These are phyloP conservation scores for Hemiprocne comata DNA, from an alignment of 2,113 vertebrate species.

Conservation along the genomic window DNA sequence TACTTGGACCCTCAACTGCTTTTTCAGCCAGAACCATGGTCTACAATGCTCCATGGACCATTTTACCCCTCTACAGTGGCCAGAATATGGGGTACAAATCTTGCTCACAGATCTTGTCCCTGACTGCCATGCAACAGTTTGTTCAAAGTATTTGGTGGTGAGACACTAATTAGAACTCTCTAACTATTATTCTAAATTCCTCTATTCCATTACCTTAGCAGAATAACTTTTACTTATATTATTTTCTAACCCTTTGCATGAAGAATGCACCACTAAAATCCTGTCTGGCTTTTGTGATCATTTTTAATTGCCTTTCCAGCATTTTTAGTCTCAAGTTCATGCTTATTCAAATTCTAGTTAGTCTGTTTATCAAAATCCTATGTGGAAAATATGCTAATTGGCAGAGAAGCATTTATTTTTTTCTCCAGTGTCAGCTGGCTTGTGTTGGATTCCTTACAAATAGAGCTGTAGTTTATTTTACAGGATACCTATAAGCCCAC, in stretches of 20 bases:
- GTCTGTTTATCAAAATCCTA: background rate
- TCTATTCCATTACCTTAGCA: background rate
- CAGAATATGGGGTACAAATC: background rate
- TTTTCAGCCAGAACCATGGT: background rate
- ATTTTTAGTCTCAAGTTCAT: background rate
- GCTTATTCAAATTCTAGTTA: slow-evolving; percentile 7
- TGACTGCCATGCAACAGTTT: background rate
- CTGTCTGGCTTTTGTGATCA: background rate
- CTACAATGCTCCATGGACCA: background rate
- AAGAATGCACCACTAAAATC: background rate
- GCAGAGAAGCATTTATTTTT: background rate
- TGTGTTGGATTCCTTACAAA: background rate
- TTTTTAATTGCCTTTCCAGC: background rate
- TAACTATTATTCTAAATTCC: background rate
- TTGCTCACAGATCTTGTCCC: background rate
- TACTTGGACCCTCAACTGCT: background rate
- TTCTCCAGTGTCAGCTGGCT: background rate
- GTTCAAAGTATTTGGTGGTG: background rate
- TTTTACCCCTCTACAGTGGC: background rate
- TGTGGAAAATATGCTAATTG: background rate
- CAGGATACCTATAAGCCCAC: background rate
- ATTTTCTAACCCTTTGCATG: background rate
- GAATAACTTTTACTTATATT: background rate
- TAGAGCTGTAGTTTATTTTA: background rate
- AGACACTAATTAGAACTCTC: background rate